These are phyloP conservation scores for Clavelina lepadiformis DNA, from an alignment of 23 tunicate genomes.

Conservation along the genomic window DNA sequence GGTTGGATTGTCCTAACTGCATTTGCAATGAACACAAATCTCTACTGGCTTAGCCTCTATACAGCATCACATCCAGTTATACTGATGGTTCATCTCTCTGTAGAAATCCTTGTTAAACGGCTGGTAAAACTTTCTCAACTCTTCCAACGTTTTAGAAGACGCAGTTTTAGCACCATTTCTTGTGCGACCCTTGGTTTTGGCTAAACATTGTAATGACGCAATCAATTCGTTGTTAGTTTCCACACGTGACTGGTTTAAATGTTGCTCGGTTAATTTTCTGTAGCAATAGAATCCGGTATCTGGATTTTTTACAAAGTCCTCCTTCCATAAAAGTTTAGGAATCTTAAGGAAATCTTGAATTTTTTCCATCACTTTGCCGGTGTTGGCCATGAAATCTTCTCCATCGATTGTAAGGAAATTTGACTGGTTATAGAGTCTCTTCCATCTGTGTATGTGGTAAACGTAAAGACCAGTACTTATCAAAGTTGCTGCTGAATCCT, in stretches of 20 bases:
- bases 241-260: background rate
- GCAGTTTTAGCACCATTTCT: background rate
- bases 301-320: conserved; percentile 44
- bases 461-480: conserved; percentile 10
- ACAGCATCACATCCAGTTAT: too few species aligned
- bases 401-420: conserved; percentile 32
- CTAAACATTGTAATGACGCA: background rate
- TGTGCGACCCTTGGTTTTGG: conserved; percentile 12
- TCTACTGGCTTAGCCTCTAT: too few species aligned
- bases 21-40: too few species aligned
- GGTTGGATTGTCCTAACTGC: too few species aligned
- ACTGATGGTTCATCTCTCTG: too few species aligned
- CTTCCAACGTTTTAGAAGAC: background rate
- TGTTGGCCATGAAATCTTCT: conserved; percentile 11
- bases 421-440: conserved; percentile 8
- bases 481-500: background rate
- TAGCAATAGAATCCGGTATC: conserved; percentile 32
- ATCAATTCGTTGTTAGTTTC: background rate
- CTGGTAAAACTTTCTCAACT: background rate
- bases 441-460: conserved; percentile 21
- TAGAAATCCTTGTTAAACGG: conserved; percentile 14
- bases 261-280: conserved; percentile 9
- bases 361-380: conserved; percentile 37
- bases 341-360: conserved; percentile 31
- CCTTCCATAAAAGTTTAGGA: conserved; percentile 30